Percentiles rank a stretch among this genome's conserved stretches.
These are phyloP conservation scores for Lutraria rhynchaena DNA, from an alignment of 1,140 invertebrate genomes.

Conservation along the genomic window DNA sequence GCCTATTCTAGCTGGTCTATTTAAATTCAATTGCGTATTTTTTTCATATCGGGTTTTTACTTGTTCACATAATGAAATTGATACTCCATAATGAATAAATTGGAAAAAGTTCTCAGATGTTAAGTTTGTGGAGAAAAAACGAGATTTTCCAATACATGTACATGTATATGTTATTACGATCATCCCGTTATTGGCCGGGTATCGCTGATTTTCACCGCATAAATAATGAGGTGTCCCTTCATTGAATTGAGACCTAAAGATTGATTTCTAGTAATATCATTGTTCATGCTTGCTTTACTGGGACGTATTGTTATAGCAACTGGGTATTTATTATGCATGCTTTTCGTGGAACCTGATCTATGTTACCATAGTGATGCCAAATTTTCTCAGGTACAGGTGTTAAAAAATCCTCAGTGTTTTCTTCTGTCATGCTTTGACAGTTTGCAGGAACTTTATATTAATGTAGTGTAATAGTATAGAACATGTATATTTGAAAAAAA, in stretches of 20 bases:
- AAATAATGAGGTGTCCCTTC: conserved; percentile 35
- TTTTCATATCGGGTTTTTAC: conserved; percentile 34
- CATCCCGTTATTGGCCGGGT: background rate
- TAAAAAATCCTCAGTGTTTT: too few relatives aligned
- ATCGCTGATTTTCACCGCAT: conserved; percentile 27
- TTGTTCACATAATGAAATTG: conserved; percentile 19
- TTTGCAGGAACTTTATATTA: too few relatives aligned
- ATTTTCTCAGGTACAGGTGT: conserved; percentile 69
- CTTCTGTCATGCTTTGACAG: too few relatives aligned
- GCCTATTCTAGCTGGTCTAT: background rate
- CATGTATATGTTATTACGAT: background rate
- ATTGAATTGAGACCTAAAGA: conserved; percentile 32
- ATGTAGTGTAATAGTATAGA: too few relatives aligned
- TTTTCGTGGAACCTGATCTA: conserved; percentile 70
- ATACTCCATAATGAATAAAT: background rate
- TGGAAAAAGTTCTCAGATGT: conserved; percentile 23
- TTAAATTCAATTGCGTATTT: conserved; percentile 41
- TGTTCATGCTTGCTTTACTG: conserved; percentile 66
- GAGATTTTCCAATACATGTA: conserved; percentile 22
- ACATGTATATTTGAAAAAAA: too few relatives aligned
- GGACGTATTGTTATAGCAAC: conserved; percentile 73
- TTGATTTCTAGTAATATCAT: conserved; percentile 72
- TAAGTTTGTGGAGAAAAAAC: background rate
- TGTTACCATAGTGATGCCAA: conserved; percentile 73
- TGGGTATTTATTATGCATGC: conserved; percentile 74